Base-by-base conservation (phyloP, 2,888 invertebrate genomes). In the Xanthia togata region DNA sequence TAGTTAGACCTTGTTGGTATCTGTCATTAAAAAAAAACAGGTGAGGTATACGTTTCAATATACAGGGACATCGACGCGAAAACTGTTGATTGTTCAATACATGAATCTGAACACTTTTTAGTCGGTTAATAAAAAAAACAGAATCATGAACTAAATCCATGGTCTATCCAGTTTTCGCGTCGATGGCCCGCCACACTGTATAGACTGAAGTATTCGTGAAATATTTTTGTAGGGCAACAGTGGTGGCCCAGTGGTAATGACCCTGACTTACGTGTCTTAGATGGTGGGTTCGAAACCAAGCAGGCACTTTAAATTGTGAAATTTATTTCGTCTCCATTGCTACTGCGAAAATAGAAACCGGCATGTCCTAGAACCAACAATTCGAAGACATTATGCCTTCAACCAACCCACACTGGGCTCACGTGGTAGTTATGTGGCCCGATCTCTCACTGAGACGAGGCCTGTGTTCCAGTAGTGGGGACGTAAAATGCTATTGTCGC, bases 1-100 rank as follows among this genome's bases (percentile, higher is more conserved):
- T 70, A 41, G 44, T 65, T 69, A 62, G 53, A 50, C 47, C 78
- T 74, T 38, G 50, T 75, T 74, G 75, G 60, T 73, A 55, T 50
- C 11, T 44, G 35, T 57, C 53, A 55, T 78, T 64, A 53, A 64
- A 68, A 31, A n/a, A 71, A 60, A 76, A 68, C 9, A 47, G 31
- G 11, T 38, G 5, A 44, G 23, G 5, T 73, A n/a, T 8, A 38
- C 26, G n/a, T 26, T 41, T 41, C 23, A 26, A 11, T 50, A 14
- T n/a, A n/a, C n/a, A n/a, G n/a, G n/a, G n/a, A n/a, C n/a, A n/a
- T n/a, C n/a, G n/a, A n/a, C n/a, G n/a, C n/a, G n/a, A n/a, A n/a
- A n/a, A n/a, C n/a, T n/a, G n/a, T n/a, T n/a, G n/a, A n/a, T n/a
- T n/a, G n/a, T n/a, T n/a, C n/a, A n/a, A n/a, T n/a, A n/a, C n/a